Conservation (phyloP, 2,797 vertebrate species). For the Phoxinus dragarum region DNA sequence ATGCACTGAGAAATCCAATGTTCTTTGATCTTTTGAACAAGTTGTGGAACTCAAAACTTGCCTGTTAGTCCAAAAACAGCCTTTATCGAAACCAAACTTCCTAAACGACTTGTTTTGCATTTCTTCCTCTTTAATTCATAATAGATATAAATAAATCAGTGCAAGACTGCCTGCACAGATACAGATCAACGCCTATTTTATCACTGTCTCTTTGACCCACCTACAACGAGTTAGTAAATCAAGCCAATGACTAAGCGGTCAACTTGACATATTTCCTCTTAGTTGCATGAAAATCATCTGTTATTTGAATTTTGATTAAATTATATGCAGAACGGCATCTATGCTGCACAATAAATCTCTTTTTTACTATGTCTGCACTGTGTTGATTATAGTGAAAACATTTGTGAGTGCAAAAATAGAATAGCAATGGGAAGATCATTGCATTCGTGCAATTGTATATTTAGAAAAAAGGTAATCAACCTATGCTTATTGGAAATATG, state of each 20-base stretch:
- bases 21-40: background rate
- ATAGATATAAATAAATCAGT: background rate
- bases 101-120: background rate
- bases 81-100: background rate
- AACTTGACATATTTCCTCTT: background rate
- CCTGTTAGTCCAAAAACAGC: too few relatives aligned
- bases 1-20: background rate
- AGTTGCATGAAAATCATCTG: background rate
- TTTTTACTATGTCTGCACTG: background rate
- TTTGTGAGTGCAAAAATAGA: background rate
- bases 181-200: background rate
- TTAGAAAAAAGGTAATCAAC: background rate
- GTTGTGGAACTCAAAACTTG: background rate
- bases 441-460: background rate
- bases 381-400: background rate
- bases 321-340: background rate
- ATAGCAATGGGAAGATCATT: background rate
- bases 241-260: background rate
- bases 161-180: background rate
- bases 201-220: background rate
- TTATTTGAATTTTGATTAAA: background rate
- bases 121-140: background rate
- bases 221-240: background rate
- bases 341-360: background rate
- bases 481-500: background rate